phyloP scores from a whole-genome alignment of 2,888 invertebrate species.

The Tholera decimalis region DNA sequence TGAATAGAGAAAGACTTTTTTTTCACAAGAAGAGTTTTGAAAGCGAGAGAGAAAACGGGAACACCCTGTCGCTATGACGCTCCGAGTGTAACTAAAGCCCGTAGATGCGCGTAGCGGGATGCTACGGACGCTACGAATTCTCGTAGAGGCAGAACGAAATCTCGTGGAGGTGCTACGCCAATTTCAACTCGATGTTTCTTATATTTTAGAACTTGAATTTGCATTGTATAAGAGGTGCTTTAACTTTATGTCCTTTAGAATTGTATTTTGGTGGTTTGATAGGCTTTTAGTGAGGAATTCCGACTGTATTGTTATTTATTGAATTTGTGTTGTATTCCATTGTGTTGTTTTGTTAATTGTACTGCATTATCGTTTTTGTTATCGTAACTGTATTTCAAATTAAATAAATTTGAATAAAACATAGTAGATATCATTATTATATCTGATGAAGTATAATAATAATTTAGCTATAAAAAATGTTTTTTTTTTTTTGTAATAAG shows the following conservation, averaged over 20 bases:
- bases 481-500: too few species aligned
- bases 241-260: not conserved
- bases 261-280: not conserved
- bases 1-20: constrained; percentile 62
- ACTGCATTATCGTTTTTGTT: too few species aligned
- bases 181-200: constrained; percentile 39
- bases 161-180: constrained; percentile 57
- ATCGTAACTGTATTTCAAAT: too few species aligned
- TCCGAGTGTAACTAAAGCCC: constrained; percentile 66
- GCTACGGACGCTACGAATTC: constrained; percentile 64
- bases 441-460: too few species aligned
- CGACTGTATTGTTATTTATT: too few species aligned
- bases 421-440: too few species aligned
- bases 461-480: too few species aligned
- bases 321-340: constrained; percentile 20
- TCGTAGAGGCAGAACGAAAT: constrained; percentile 63
- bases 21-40: constrained; percentile 68
- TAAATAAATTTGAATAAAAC: too few species aligned
- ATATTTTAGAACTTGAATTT: constrained; percentile 32
- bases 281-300: not conserved
- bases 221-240: constrained; percentile 10
- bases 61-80: constrained; percentile 59
- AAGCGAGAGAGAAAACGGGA: constrained; percentile 60
- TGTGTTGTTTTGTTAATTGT: not conserved
- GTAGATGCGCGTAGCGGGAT: constrained; percentile 74